phyloP scores from a whole-genome alignment of 2,888 invertebrate genomes.

The Ochropacha duplaris region DNA sequence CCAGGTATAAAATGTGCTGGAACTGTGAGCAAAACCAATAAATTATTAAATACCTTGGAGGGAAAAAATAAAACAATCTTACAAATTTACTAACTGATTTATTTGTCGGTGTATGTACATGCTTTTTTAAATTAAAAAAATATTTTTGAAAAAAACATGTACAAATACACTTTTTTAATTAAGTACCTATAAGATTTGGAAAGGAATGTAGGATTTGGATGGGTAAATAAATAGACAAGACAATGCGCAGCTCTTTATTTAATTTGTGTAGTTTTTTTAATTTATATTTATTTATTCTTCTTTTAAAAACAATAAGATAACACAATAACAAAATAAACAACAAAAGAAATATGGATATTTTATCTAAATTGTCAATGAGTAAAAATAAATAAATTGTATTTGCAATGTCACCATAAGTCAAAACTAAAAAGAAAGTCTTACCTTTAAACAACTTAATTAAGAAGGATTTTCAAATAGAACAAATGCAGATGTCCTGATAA shows the following conservation, averaged over 20 bases:
- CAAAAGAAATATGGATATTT: neutral
- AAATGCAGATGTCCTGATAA: conserved; percentile 31
- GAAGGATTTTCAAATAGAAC: conserved; percentile 50
- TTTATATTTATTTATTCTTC: conserved; percentile 20
- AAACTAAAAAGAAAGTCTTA: conserved; percentile 32
- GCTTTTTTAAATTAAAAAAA: conserved; percentile 23
- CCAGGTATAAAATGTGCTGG: conserved; percentile 77
- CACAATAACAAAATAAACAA: conserved; percentile 14
- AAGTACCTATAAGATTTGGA: conserved; percentile 15
- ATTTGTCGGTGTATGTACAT: conserved; percentile 19
- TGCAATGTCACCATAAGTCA: conserved; percentile 71
- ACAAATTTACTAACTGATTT: conserved; percentile 14
- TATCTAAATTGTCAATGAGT: conserved; percentile 8
- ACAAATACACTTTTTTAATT: too few relatives aligned
- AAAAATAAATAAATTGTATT: conserved; percentile 17
- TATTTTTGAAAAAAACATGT: conserved; percentile 29
- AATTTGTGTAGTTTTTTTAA: conserved; percentile 10
- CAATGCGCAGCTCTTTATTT: conserved; percentile 45
- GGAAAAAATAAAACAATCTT: conserved; percentile 29
- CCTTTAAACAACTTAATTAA: conserved; percentile 14
- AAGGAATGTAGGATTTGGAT: conserved; percentile 32
- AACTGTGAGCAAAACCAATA: conserved; percentile 65
- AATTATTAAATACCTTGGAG: conserved; percentile 17
- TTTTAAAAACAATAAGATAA: conserved; percentile 15
- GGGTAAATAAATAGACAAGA: conserved; percentile 59